A percentile compares a stretch with the other conserved stretches of the same genome.
Evolutionary conservation across 1,140 invertebrate genomes (phyloP).

Genomic region (Drosophila parabipectinata): DNA sequence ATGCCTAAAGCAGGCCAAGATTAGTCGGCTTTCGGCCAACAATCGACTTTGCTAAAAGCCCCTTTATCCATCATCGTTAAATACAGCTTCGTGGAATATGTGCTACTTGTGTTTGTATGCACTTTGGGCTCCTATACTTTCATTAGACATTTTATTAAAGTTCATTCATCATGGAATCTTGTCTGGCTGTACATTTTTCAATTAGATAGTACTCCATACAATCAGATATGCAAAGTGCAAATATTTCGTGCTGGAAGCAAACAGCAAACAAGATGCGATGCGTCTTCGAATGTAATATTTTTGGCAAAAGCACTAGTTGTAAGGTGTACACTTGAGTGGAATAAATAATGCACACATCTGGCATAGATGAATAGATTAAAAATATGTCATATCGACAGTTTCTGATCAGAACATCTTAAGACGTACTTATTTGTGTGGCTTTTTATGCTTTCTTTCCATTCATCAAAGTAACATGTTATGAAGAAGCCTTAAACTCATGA

Average conservation of each 20-base stretch:
- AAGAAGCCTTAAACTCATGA: too few relatives aligned
- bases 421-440: too few relatives aligned
- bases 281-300: conserved; percentile 50
- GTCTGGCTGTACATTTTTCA: conserved; percentile 21
- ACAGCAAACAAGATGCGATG: conserved; percentile 50
- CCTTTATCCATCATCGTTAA: conserved; percentile 28
- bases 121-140: conserved; percentile 30
- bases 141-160: conserved; percentile 54
- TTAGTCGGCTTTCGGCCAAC: conserved; percentile 3
- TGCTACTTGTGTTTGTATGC: conserved; percentile 7
- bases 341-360: conserved; percentile 17
- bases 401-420: conserved; percentile 18
- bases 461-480: too few relatives aligned
- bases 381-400: conserved; percentile 67
- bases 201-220: conserved; percentile 4
- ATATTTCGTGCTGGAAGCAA: conserved; percentile 44
- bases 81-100: conserved; percentile 8
- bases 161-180: conserved; percentile 31
- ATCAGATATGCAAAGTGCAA: not conserved
- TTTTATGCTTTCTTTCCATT: too few relatives aligned
- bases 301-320: conserved; percentile 49
- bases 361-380: conserved; percentile 1
- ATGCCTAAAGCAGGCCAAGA: not conserved
- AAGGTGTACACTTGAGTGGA: conserved; percentile 1
- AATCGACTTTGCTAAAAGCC: conserved; percentile 17